phyloP scores from a whole-genome alignment of 2,113 vertebrate species.

The Lophotis ruficrista region DNA sequence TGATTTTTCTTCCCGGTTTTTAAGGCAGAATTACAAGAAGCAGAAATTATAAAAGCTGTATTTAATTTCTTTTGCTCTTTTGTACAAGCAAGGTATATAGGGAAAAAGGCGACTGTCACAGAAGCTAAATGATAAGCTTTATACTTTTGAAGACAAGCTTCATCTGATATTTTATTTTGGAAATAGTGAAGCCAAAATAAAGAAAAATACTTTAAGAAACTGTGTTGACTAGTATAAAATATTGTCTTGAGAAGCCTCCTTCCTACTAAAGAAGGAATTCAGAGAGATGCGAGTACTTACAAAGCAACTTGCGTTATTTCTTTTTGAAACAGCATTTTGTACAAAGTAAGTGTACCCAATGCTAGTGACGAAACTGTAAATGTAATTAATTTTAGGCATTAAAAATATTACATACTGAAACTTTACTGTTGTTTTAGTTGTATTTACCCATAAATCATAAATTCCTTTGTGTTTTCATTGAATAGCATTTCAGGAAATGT shows the following conservation, averaged over 20 bases:
- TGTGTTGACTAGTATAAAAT: not conserved
- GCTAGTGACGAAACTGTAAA: constrained; percentile 16
- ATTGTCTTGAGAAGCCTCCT: not conserved
- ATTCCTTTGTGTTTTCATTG: not conserved
- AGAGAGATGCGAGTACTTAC: not conserved
- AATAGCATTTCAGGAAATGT: constrained; percentile 15
- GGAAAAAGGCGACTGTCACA: not conserved
- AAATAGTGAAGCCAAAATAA: not conserved
- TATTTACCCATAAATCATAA: not conserved
- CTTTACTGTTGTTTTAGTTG: not conserved
- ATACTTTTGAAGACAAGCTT: not conserved
- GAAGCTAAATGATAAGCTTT: not conserved
- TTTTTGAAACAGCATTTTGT: constrained; percentile 50
- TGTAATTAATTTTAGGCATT: constrained; percentile 32
- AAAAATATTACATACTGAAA: not conserved
- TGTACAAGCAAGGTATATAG: not conserved
- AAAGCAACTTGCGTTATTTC: constrained; percentile 12
- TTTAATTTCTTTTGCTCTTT: not conserved
- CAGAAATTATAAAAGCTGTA: not conserved
- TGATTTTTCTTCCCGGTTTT: constrained; percentile 13
- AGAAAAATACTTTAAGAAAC: not conserved
- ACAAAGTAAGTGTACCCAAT: not conserved
- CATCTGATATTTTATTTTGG: not conserved
- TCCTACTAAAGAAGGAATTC: not conserved
- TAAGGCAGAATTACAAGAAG: not conserved